Percentiles rank a stretch among this genome's conserved stretches.
phyloP scores from a whole-genome alignment of 1,140 invertebrate genomes.

The Calephelis virginiensis region DNA sequence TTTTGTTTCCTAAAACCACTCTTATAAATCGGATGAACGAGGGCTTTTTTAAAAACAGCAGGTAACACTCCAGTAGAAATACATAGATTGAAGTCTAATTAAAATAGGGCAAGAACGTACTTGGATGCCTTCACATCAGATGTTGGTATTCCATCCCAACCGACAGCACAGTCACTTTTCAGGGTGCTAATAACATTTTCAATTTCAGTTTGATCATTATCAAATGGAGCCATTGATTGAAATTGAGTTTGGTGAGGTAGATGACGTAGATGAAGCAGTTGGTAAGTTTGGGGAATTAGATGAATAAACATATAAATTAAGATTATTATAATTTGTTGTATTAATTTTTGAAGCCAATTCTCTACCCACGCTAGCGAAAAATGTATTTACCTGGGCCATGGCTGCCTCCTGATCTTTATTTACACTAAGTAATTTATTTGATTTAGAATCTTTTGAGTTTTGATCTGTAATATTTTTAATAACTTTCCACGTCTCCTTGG shows the following conservation, averaged over 20 bases:
- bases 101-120: background rate
- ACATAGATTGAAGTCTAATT: background rate
- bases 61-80: background rate
- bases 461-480: constrained; percentile 8
- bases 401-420: background rate
- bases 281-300: constrained; percentile 1
- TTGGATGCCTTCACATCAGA: background rate
- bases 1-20: too few species aligned
- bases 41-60: constrained; percentile 3
- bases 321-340: background rate
- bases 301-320: background rate
- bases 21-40: constrained; percentile 13
- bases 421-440: background rate
- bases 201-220: too few species aligned
- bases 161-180: too few species aligned
- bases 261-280: background rate
- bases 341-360: background rate
- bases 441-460: constrained; percentile 4
- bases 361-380: too few species aligned
- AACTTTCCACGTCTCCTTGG: constrained; percentile 2
- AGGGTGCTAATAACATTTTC: too few species aligned
- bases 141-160: too few species aligned
- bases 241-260: background rate
- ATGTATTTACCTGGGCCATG: background rate
- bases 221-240: background rate